phyloP scores from a whole-genome alignment of 2,797 vertebrate species.

The Discoglossus pictus region DNA sequence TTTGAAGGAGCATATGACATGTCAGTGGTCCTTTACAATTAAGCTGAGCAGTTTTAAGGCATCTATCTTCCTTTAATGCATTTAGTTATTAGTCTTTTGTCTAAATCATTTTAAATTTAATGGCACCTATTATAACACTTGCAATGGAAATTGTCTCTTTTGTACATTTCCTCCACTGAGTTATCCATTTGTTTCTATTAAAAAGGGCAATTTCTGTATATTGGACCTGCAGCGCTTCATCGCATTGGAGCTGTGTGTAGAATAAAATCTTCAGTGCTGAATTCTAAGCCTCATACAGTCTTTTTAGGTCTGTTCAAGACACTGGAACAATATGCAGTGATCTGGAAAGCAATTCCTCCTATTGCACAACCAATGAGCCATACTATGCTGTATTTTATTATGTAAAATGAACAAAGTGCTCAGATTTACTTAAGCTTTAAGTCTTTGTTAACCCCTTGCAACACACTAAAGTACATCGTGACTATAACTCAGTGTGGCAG shows the following conservation, averaged over 20 bases:
- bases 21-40: no score
- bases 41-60: no score
- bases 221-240: background rate
- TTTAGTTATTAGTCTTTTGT: no score
- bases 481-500: background rate
- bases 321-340: constrained; percentile 46
- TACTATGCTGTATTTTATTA: constrained; percentile 33
- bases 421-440: constrained; percentile 24
- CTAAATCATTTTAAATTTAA: no score
- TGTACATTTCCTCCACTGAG: no score
- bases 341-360: constrained; percentile 37
- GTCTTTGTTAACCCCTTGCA: constrained; percentile 25
- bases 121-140: no score
- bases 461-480: constrained; percentile 18
- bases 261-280: constrained; percentile 27
- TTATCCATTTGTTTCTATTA: no score
- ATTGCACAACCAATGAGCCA: constrained; percentile 43
- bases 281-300: constrained; percentile 23
- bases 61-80: no score
- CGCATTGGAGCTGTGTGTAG: background rate
- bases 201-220: no score
- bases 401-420: constrained; percentile 45
- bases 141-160: no score
- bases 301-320: constrained; percentile 45
- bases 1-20: no score